A percentile compares a stretch with the other conserved stretches of the same genome.
Conservation (phyloP, 2,797 vertebrate species). For the Avahi laniger region DNA sequence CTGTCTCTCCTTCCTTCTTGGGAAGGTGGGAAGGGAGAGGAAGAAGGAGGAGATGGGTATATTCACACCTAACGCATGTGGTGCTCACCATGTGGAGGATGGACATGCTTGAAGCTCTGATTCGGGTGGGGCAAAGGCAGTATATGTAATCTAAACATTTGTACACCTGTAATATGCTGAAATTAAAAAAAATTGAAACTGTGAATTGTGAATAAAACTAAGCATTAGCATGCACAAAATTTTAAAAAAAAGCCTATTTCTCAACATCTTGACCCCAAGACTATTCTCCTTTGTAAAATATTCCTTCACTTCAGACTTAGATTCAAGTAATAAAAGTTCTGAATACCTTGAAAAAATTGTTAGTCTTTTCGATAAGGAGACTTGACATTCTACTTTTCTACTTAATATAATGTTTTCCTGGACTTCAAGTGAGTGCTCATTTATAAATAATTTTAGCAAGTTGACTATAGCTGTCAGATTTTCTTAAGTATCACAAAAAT, state of each 20-base stretch:
- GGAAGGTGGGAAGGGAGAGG: too few species aligned
- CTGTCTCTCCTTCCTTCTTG: background rate
- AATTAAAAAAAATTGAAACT: too few species aligned
- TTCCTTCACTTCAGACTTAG: background rate
- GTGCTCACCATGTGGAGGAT: too few species aligned
- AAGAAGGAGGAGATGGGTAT: too few species aligned
- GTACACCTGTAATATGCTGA: too few species aligned
- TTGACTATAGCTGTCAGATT: conserved; percentile 27
- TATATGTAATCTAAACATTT: too few species aligned
- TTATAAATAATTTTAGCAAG: conserved; percentile 61
- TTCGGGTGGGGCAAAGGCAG: too few species aligned
- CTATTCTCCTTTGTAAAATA: background rate
- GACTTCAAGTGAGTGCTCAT: conserved; percentile 12
- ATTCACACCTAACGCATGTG: too few species aligned
- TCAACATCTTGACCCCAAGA: background rate
- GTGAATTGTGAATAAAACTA: too few species aligned
- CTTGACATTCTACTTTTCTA: conserved; percentile 37
- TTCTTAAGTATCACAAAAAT: conserved; percentile 30
- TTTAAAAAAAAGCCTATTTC: background rate
- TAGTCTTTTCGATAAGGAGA: conserved; percentile 18
- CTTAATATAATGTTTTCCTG: conserved; percentile 35
- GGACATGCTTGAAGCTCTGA: too few species aligned
- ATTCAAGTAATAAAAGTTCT: conserved; percentile 19
- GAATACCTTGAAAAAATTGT: background rate
- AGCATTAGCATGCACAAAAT: too few species aligned